A percentile compares a stretch with the other conserved stretches of the same genome.
Conservation (phyloP, 1,140 invertebrate genomes). For the Homarus americanus region DNA sequence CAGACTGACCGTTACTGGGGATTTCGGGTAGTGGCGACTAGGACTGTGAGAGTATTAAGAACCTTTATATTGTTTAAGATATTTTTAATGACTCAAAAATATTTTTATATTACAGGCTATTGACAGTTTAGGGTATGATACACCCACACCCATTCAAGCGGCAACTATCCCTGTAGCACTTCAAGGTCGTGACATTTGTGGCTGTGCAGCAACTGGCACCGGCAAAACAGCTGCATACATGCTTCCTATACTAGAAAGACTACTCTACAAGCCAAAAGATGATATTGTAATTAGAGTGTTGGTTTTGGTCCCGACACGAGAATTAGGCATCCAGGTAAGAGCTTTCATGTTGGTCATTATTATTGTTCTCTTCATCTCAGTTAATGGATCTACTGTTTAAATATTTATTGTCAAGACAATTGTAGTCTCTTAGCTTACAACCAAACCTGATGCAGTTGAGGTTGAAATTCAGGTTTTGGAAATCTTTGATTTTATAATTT, state of each 20-base stretch:
- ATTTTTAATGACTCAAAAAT: too few relatives aligned
- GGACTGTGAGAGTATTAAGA: too few relatives aligned
- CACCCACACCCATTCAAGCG: conserved; percentile 97
- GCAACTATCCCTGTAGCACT: conserved; percentile 96
- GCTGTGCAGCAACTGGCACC: conserved; percentile 97
- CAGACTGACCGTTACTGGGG: too few relatives aligned
- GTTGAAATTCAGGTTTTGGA: too few relatives aligned
- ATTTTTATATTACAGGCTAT: conserved; percentile 83
- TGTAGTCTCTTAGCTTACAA: too few relatives aligned
- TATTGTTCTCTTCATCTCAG: conserved; percentile 75
- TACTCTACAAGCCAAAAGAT: conserved; percentile 85
- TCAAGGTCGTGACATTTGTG: conserved; percentile 93
- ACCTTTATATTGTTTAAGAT: too few relatives aligned
- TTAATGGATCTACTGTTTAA: too few relatives aligned
- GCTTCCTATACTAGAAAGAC: conserved; percentile 96
- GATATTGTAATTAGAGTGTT: conserved; percentile 89
- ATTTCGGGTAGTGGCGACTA: too few relatives aligned
- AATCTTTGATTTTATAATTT: too few relatives aligned
- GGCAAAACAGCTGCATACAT: conserved; percentile 99
- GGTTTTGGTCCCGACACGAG: conserved; percentile 96
- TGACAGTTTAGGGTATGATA: conserved; percentile 89
- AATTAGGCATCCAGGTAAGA: conserved; percentile 92
- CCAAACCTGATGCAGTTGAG: too few relatives aligned
- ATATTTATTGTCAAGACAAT: too few relatives aligned
- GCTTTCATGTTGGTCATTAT: background rate